Conservation (phyloP, 2,888 invertebrate species). For the Hesperia comma region DNA sequence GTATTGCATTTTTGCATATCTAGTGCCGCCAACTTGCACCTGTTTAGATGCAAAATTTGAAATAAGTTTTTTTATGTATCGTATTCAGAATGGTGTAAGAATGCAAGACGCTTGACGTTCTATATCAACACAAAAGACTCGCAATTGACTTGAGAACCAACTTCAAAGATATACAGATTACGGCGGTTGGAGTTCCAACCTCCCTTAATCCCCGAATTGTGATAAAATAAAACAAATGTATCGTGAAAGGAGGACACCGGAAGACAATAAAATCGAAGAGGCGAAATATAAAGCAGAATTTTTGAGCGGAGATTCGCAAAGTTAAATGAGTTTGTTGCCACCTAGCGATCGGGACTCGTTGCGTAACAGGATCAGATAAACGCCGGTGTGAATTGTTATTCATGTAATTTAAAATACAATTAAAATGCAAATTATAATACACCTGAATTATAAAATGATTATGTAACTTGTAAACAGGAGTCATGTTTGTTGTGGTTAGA, state of each 20-base stretch:
- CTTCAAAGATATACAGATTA: conserved; percentile 41
- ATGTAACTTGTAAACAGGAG: conserved; percentile 14
- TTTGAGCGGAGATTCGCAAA: conserved; percentile 74
- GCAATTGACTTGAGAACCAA: conserved; percentile 37
- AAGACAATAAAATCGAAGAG: conserved; percentile 77
- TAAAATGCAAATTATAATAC: conserved; percentile 34
- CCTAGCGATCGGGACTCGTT: conserved; percentile 70
- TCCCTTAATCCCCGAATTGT: conserved; percentile 65
- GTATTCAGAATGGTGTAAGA: background rate
- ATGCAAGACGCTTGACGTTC: background rate
- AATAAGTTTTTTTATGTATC: too few species aligned
- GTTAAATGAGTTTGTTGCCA: conserved; percentile 82
- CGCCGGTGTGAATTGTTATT: conserved; percentile 46
- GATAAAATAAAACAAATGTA: conserved; percentile 76
- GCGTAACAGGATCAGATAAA: conserved; percentile 73
- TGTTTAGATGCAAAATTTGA: too few species aligned
- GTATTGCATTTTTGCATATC: too few species aligned
- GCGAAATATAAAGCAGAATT: conserved; percentile 66
- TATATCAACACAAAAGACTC: conserved; percentile 4
- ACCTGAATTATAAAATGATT: conserved; percentile 21
- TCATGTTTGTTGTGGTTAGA: conserved; percentile 1
- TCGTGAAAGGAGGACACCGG: conserved; percentile 67
- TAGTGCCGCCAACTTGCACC: too few species aligned
- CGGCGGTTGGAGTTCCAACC: conserved; percentile 48
- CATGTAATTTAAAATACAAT: conserved; percentile 31